Base-by-base conservation (phyloP, 1,140 invertebrate species). In the Cotesia chilonis region DNA sequence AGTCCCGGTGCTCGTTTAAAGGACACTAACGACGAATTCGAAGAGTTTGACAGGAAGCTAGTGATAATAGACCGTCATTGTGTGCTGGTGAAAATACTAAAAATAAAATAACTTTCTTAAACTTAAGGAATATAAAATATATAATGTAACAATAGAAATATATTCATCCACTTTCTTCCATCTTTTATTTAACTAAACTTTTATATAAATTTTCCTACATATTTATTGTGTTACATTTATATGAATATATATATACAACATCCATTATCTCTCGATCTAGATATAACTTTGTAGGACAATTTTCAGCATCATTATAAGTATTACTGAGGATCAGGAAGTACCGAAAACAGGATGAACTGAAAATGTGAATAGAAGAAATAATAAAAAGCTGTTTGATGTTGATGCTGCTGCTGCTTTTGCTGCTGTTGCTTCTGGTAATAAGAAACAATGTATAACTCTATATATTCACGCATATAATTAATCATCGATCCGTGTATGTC, bases 11-110 rank as follows among this genome's bases (percentile, higher is more conserved):
- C 70, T 72, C 71, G 65, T 72, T 72, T 72, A 72, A 61, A 37
- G 52, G 54, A 72, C 68, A 65, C 71, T 72, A 72, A 72, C 65
- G 71, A 72, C 64, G 71, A 68, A 72, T 72, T 72, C 65, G 71
- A 68, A 67, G 71, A 72, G 65, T 72, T 72, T 68, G 36, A 66
- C 63, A 38, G 70, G 70, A 72, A 72, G 70, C 60, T 64, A 47
- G 61, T 72, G 70, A 72, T 72, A 72, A 72, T 67, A 52, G 70
- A 71, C 14, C 14, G 52, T 66, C 64, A 72, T 72, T 72, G 70
- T 72, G 63, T 55, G 36, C 17, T 70, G 12, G 38, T 17, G 38
- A 51, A 59, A 59, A 66, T 38, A 47, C 3, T 37, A 61, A 28
- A 28, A 28, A 28, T 28, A 28, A 28, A 28, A 28, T 28, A 28